Evolutionary conservation across 1,140 invertebrate species (phyloP), one percentile per base, ranked within the genome.

Genomic region (Chironomus tepperi): DNA sequence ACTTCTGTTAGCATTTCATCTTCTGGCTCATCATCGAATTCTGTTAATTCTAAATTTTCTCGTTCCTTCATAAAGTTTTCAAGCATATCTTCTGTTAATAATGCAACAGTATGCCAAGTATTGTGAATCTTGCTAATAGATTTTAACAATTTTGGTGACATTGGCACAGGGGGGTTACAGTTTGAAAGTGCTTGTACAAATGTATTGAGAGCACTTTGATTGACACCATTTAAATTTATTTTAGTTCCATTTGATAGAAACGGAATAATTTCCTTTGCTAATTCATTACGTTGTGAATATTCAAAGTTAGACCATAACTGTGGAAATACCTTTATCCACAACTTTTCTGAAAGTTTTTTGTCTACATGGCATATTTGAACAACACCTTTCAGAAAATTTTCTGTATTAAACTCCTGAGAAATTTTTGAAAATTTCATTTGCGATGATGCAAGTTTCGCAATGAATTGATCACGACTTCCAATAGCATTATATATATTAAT

Each of bases 41-140:
- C 85, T 77, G 7, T 80, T 79, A 15, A 89, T 88, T 65, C 91
- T 18, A 70, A 9, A 7, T 7, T 9, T 70, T 70, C 65, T 19
- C 9, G 81, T 85, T 76, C 76, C 77, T 79, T 84, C 88, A 79
- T 43, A 81, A 79, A 21, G 75, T 94, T 93, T 72, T 91, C 89
- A 0, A 90, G 90, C 87, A 95, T 89, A 78, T 96, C 91, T 81
- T 98, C 96, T 64, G 98, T 81, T 73, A 90, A 88, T 1, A 98
- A 83, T 0, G 93, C 91, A 85, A 95, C 92, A 73, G 96, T 85
- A 80, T 99, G 96, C 97, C 97, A 99, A 0, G 98, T 83, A 84
- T 98, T 98, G 80, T 98, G 96, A 0, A 93, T 92, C 82, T 94
- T 96, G 0, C 95, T 96, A 2, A 98, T 80, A 79, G 98, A 98